Percentiles rank a stretch among this genome's conserved stretches.
Evolutionary conservation across 2,888 invertebrate species (phyloP).

Genomic region (Mellilla xanthometata): DNA sequence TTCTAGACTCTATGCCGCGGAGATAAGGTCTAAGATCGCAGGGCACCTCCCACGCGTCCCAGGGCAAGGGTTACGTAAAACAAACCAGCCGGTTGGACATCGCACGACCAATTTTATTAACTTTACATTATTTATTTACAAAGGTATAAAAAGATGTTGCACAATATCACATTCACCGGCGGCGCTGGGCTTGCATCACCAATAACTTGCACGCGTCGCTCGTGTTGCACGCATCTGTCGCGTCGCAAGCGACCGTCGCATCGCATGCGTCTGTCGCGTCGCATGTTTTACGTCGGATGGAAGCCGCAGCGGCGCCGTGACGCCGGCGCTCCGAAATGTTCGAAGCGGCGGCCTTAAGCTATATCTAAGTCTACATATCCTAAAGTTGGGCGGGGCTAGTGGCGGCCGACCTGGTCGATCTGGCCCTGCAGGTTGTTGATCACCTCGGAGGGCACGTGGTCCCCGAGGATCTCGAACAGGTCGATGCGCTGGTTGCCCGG

Average conservation of each 20-base stretch:
- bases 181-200: conserved; percentile 65
- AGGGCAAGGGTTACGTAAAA: conserved; percentile 50
- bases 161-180: conserved; percentile 73
- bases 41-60: conserved; percentile 28
- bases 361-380: conserved; percentile 12
- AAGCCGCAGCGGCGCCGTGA: conserved; percentile 2
- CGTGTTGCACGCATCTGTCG: too few relatives aligned
- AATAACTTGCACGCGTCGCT: conserved; percentile 56
- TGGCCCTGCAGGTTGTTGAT: conserved; percentile 93
- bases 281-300: too few relatives aligned
- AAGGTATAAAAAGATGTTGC: conserved; percentile 71
- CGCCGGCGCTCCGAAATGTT: conserved; percentile 6
- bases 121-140: conserved; percentile 65
- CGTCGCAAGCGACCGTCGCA: too few relatives aligned
- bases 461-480: conserved; percentile 91
- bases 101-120: conserved; percentile 61
- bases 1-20: conserved; percentile 31
- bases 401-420: conserved; percentile 91
- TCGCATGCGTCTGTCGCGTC: too few relatives aligned
- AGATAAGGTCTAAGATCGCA: conserved; percentile 37
- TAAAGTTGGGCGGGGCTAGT: conserved; percentile 43
- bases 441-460: conserved; percentile 93
- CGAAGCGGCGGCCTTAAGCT: conserved; percentile 4
- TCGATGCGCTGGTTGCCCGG: conserved; percentile 93
- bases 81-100: conserved; percentile 51